phyloP scores from a whole-genome alignment of 2,888 invertebrate genomes.

The Platynereis dumerilii region DNA sequence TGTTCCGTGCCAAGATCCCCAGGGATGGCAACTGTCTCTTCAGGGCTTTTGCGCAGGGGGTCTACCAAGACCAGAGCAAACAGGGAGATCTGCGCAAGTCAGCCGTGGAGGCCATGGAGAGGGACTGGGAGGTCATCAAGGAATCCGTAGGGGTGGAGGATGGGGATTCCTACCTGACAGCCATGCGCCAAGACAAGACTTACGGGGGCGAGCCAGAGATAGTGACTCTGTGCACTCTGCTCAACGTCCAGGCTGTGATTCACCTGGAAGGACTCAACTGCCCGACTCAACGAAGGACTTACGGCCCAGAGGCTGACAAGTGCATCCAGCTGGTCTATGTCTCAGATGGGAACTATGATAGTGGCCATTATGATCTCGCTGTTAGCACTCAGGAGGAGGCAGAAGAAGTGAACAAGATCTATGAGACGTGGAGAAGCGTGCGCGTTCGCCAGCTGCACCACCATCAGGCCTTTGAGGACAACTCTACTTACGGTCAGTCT shows the following conservation, averaged over 20 bases:
- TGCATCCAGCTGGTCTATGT: conserved; percentile 17
- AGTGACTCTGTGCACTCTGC: conserved; percentile 9
- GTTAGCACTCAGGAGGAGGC: conserved; percentile 7
- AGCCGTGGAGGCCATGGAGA: conserved; percentile 15
- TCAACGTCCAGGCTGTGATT: conserved; percentile 9
- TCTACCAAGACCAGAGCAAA: conserved; percentile 20
- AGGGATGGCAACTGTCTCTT: conserved; percentile 35
- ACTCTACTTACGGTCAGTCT: conserved; percentile 24
- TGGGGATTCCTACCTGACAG: conserved; percentile 18
- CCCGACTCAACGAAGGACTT: conserved; percentile 6
- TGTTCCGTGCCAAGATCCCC: conserved; percentile 25
- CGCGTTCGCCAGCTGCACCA: conserved; percentile 10
- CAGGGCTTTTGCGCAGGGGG: conserved; percentile 22
- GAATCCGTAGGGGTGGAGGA: conserved; percentile 7
- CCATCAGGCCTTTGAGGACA: conserved; percentile 1
- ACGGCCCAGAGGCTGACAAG: conserved; percentile 6
- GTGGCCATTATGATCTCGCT: conserved; percentile 32
- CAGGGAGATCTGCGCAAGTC: conserved; percentile 17
- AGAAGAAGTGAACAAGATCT: conserved; percentile 9
- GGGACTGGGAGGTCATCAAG: conserved; percentile 12
- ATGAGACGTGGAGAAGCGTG: conserved; percentile 14
- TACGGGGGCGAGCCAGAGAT: conserved; percentile 33
- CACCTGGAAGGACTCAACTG: conserved; percentile 27
- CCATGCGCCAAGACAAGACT: conserved; percentile 9
- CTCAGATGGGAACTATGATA: conserved; percentile 24